phyloP scores from a whole-genome alignment of 2,113 vertebrate genomes.

The Neodon shergylaensis region DNA sequence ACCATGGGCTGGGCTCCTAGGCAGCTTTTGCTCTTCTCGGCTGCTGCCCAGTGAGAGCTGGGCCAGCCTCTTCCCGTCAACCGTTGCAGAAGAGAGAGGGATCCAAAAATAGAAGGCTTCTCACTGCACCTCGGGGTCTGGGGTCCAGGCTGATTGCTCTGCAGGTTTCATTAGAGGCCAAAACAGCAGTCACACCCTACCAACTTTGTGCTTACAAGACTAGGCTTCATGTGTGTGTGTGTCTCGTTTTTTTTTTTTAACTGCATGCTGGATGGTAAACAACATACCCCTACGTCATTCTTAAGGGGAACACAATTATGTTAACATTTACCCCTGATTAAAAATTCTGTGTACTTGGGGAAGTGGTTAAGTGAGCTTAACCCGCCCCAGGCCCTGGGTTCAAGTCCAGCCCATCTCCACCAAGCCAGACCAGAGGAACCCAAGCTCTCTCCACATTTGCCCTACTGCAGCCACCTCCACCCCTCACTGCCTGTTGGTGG shows the following conservation, averaged over 20 bases:
- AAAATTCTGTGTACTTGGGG: neutral
- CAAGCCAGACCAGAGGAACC: neutral
- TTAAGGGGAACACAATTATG: neutral
- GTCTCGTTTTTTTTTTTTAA: neutral
- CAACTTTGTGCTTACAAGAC: neutral
- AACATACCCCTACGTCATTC: neutral
- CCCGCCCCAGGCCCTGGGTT: neutral
- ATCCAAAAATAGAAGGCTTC: neutral
- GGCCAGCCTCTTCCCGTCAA: neutral
- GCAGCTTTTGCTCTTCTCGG: neutral
- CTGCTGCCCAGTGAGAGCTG: neutral
- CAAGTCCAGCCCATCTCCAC: neutral
- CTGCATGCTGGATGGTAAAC: neutral
- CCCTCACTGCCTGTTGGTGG: neutral
- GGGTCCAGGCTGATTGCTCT: neutral
- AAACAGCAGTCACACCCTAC: neutral
- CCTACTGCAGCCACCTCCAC: neutral
- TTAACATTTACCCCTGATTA: neutral
- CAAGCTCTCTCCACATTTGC: neutral
- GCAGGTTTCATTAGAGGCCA: neutral
- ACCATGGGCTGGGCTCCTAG: neutral
- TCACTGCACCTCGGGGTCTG: neutral
- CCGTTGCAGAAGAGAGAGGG: too few relatives aligned
- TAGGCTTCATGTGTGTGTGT: neutral
- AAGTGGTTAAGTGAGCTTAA: neutral